Evolutionary conservation across 2,113 vertebrate species (phyloP), one percentile per base, ranked within the genome.

Genomic region (Clupea harengus): DNA sequence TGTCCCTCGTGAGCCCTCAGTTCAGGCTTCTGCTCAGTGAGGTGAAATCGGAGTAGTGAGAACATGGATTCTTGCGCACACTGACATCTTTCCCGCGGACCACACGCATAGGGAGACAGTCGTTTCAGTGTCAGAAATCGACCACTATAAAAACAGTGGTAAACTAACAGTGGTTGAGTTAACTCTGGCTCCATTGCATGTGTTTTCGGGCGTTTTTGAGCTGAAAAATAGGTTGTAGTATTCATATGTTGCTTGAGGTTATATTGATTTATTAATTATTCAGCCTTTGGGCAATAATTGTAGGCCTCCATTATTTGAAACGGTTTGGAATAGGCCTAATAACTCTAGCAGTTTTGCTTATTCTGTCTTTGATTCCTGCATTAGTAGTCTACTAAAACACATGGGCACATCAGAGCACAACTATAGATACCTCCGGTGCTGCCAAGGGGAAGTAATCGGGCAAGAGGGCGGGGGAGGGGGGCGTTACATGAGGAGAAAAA

Each of bases 391-490:
- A 39, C 3, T 15, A 32, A 10, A 32, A 78, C 28, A 72, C 64
- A 78, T 5, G 39, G 39, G 49, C 54, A 78, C 32, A 45, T 39
- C 54, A 60, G 18, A 20, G 54, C 18, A 22, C n/a, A 54, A 60
- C 39, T 39, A 39, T 1, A 57, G 81, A 85, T 81, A 20, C 80
- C 49, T 81, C 75, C 50, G 32, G 50, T 45, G n/a, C 84, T 57
- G 44, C 81, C 32, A 82, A 45, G 49, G 52, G 72, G 75, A 80
- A 85, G 81, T 80, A 78, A 85, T 18, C 20, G n/a, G 28, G 22
- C 6, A 9, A 15, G 25, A 18, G 47, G 32, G 32, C 4, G 82
- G n/a, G 54, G 82, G n/a, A 44, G 10, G n/a, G 46, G 11, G 3
- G 44, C 64, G 64, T 32, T 78, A 78, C 15, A 39, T 32, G 72